A percentile compares a stretch with the other conserved stretches of the same genome.
These are phyloP conservation scores for Bagarius yarrelli DNA, from an alignment of 2,113 vertebrate species.

Conservation along the genomic window DNA sequence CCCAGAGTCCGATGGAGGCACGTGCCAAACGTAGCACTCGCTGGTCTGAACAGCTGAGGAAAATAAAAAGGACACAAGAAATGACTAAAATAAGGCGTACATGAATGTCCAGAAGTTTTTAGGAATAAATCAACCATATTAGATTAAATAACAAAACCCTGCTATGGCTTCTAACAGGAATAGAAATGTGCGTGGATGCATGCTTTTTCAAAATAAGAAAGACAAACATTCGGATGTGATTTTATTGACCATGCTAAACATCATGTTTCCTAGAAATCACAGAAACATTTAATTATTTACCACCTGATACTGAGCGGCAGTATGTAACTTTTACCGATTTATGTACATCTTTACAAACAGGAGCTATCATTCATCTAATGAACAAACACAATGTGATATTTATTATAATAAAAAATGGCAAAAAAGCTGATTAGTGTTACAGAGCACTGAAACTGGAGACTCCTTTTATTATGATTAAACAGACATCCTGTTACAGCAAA, in stretches of 20 bases:
- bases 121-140: too few relatives aligned
- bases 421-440: background rate
- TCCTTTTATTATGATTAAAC: background rate
- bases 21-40: slow-evolving; percentile 69
- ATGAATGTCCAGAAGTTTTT: background rate
- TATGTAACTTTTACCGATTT: background rate
- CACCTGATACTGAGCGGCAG: background rate
- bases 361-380: too few relatives aligned
- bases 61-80: background rate
- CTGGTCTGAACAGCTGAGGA: slow-evolving; percentile 74
- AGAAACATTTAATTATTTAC: too few relatives aligned
- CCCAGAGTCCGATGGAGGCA: slow-evolving; percentile 77
- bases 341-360: background rate
- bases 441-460: background rate
- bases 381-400: too few relatives aligned
- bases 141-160: too few relatives aligned
- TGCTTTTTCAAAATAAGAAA: too few relatives aligned
- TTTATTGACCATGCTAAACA: too few relatives aligned
- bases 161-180: too few relatives aligned
- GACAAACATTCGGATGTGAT: too few relatives aligned
- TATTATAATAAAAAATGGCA: too few relatives aligned
- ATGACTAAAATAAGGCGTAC: background rate
- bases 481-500: background rate
- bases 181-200: too few relatives aligned
- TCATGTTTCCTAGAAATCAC: too few relatives aligned